Evolutionary conservation across 2,888 invertebrate genomes (phyloP).

Genomic region (Thecophora atra): DNA sequence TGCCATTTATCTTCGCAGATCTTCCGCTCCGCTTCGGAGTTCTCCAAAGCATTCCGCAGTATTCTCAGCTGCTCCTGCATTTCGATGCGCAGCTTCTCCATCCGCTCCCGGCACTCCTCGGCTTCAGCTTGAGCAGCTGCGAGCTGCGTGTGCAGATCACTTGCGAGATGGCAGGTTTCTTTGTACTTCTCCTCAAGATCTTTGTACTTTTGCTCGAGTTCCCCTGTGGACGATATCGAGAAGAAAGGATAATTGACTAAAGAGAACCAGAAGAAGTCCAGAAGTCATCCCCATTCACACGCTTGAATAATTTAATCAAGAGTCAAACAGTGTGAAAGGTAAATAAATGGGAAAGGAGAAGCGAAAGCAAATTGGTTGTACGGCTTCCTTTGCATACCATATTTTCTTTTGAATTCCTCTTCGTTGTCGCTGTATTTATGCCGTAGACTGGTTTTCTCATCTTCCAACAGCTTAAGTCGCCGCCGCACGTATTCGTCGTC

Average conservation of each 20-base stretch:
- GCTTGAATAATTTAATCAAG: no score
- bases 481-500: constrained; percentile 65
- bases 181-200: constrained; percentile 68
- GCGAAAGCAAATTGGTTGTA: no score
- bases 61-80: constrained; percentile 69
- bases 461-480: constrained; percentile 62
- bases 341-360: no score
- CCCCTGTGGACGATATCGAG: constrained; percentile 50
- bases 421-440: constrained; percentile 62
- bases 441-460: constrained; percentile 60
- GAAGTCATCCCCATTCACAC: background rate
- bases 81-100: constrained; percentile 67
- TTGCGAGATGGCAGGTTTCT: constrained; percentile 66
- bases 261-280: background rate
- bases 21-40: constrained; percentile 70
- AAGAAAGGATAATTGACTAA: constrained; percentile 2
- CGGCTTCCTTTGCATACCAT: no score
- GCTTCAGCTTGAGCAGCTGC: constrained; percentile 60
- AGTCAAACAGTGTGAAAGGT: no score
- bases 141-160: constrained; percentile 60
- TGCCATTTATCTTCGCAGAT: constrained; percentile 72
- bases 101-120: constrained; percentile 59
- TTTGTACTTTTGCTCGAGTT: constrained; percentile 67
- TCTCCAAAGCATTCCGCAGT: constrained; percentile 69
- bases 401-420: constrained; percentile 62